phyloP scores from a whole-genome alignment of 2,888 invertebrate genomes.

The Macrosoma leucophasiata region DNA sequence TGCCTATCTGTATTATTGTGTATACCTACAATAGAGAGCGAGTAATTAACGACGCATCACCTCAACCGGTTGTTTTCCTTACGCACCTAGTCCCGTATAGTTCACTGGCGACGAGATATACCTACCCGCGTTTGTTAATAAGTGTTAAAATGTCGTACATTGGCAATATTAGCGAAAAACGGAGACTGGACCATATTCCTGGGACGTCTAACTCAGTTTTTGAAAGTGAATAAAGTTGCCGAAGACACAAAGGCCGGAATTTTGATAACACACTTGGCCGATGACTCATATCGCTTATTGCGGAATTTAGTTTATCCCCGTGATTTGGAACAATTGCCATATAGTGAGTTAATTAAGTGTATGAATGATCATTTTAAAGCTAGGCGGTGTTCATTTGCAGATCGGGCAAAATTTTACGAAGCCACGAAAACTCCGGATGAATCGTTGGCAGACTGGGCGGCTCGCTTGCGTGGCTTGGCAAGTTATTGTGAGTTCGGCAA shows the following conservation, averaged over 20 bases:
- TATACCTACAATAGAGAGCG: no score
- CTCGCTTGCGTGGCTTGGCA: slow-evolving; percentile 20
- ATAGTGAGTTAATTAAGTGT: slow-evolving; percentile 2
- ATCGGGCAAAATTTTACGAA: slow-evolving; percentile 24
- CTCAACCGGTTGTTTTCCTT: no score
- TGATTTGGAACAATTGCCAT: slow-evolving; percentile 9
- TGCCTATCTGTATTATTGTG: no score
- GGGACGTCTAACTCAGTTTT: slow-evolving; percentile 5
- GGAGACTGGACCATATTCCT: background rate
- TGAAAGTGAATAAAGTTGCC: slow-evolving; percentile 8
- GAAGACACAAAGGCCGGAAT: slow-evolving; percentile 9
- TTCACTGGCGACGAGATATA: no score
- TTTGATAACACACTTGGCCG: slow-evolving; percentile 18
- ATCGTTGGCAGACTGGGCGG: slow-evolving; percentile 23
- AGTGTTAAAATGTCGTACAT: no score
- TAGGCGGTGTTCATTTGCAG: slow-evolving; percentile 21
- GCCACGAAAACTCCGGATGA: slow-evolving; percentile 15
- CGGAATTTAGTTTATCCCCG: slow-evolving; percentile 16
- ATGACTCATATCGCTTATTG: slow-evolving; percentile 20
- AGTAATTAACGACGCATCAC: no score
- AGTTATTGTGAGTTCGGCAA: slow-evolving; percentile 18
- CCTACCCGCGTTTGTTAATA: no score
- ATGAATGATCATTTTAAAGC: slow-evolving; percentile 22
- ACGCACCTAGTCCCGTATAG: no score
- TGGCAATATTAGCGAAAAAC: no score